phyloP scores from a whole-genome alignment of 2,113 vertebrate genomes.

The Eulacestoma nigropectus region DNA sequence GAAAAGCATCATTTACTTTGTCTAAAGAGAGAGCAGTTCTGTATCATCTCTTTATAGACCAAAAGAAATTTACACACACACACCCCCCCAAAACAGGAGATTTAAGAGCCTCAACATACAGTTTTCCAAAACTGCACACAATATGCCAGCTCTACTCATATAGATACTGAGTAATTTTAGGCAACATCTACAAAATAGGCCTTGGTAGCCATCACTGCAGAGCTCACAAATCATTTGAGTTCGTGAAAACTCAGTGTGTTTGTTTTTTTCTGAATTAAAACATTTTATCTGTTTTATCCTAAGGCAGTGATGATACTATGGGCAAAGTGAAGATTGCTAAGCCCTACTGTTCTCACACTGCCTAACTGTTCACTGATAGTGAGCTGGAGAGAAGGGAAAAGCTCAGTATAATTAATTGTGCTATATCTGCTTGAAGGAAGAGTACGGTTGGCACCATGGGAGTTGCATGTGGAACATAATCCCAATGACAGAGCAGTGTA shows the following conservation, averaged over 20 bases:
- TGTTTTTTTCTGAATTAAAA: background rate
- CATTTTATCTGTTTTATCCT: background rate
- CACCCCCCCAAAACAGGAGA: accelerated
- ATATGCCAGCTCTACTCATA: background rate
- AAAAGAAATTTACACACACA: background rate
- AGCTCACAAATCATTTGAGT: background rate
- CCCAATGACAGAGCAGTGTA: background rate
- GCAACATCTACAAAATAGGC: background rate
- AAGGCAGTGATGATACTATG: background rate
- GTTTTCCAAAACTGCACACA: background rate
- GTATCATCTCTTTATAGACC: background rate
- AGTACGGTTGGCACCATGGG: background rate
- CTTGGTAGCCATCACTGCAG: background rate
- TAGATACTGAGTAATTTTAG: background rate
- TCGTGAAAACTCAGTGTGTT: background rate
- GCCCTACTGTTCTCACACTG: background rate
- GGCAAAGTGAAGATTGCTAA: background rate
- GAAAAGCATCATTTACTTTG: background rate
- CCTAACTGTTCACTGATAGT: background rate
- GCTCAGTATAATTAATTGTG: background rate
- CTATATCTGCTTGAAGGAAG: background rate
- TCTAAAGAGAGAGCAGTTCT: background rate
- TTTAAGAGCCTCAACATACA: background rate
- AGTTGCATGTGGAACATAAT: background rate
- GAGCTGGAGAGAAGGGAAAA: background rate